Evolutionary conservation across 2,888 invertebrate genomes (phyloP).

Genomic region (Agrenia bidenticulata): DNA sequence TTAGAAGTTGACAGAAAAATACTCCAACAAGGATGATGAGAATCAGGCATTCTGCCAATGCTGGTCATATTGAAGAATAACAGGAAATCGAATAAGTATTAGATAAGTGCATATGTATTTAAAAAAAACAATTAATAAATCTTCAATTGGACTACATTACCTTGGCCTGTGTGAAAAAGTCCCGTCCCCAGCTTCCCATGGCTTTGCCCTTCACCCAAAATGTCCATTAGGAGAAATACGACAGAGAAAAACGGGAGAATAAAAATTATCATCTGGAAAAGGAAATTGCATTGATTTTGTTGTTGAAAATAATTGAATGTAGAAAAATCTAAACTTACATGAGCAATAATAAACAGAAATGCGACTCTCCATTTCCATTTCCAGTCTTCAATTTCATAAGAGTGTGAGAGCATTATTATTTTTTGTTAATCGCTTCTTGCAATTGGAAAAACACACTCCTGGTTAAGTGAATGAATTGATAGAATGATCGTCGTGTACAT

Average conservation of each 20-base stretch:
- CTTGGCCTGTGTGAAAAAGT: too few species aligned
- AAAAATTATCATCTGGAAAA: not conserved
- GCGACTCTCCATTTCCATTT: constrained; percentile 11
- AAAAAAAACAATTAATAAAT: not conserved
- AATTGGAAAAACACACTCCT: too few species aligned
- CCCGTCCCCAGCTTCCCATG: too few species aligned
- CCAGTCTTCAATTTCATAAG: not conserved
- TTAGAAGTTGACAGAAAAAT: constrained; percentile 8
- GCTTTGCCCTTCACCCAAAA: constrained; percentile 9
- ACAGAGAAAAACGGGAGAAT: constrained; percentile 18
- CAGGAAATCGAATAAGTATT: too few species aligned
- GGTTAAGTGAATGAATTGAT: too few species aligned
- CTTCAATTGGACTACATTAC: not conserved
- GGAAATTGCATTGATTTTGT: not conserved
- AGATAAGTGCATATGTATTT: too few species aligned
- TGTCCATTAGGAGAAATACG: constrained; percentile 15
- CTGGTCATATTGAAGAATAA: not conserved
- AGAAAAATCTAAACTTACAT: constrained; percentile 3
- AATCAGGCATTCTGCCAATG: not conserved
- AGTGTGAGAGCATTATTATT: too few species aligned
- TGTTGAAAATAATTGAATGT: not conserved
- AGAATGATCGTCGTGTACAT: too few species aligned
- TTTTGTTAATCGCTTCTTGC: too few species aligned
- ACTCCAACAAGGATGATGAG: constrained; percentile 2
- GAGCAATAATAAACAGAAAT: constrained; percentile 4